A percentile compares a stretch with the other conserved stretches of the same genome.
These are phyloP conservation scores for Leucoraja ocellata DNA, from an alignment of 2,797 vertebrate species.

Conservation along the genomic window DNA sequence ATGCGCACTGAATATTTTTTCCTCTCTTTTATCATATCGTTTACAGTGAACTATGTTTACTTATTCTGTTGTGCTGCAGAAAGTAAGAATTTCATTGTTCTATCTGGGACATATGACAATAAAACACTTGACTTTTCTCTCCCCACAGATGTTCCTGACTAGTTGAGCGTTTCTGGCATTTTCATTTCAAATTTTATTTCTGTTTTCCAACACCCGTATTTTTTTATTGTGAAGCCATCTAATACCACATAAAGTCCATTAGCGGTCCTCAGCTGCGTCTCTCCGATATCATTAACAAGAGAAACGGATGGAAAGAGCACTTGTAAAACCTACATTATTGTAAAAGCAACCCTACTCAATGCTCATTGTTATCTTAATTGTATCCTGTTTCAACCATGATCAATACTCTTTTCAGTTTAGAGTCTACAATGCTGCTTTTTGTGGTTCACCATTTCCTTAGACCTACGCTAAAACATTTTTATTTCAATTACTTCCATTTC, in stretches of 20 bases:
- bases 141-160: no score
- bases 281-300: neutral
- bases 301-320: neutral
- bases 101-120: no score
- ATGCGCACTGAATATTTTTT: no score
- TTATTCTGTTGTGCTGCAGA: no score
- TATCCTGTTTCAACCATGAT: neutral
- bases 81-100: no score
- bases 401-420: slow-evolving; percentile 1
- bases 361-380: neutral
- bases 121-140: no score
- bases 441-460: neutral
- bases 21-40: no score
- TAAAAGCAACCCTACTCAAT: neutral
- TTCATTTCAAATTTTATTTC: no score
- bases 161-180: no score
- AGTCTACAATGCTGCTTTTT: neutral
- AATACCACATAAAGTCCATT: neutral
- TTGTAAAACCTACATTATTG: neutral
- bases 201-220: no score
- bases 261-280: neutral
- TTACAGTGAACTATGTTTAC: no score
- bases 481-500: neutral
- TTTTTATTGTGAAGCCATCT: neutral
- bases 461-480: neutral